Evolutionary conservation across 30 jellyfish, hydroid and myxozoan species (phyloP).

Genomic region (Chrysaora quinquecirrha): DNA sequence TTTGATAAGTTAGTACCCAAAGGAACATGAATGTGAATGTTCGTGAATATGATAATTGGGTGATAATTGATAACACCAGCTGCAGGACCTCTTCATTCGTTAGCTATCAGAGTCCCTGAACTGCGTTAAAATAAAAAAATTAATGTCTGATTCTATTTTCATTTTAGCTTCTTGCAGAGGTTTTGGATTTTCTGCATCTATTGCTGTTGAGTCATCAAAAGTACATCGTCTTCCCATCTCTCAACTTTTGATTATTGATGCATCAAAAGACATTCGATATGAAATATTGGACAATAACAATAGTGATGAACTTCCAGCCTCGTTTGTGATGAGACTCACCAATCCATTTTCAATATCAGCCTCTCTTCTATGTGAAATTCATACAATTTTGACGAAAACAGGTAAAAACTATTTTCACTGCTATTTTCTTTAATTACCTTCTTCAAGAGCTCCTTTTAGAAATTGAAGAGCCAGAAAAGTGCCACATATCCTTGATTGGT

Average conservation of each 20-base stretch:
- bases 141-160: not conserved
- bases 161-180: conserved; percentile 27
- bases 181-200: conserved; percentile 49
- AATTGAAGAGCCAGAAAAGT: too few species aligned
- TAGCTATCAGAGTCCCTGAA: too few species aligned
- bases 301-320: conserved; percentile 82
- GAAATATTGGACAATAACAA: conserved; percentile 63
- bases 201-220: conserved; percentile 70
- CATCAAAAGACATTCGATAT: conserved; percentile 18
- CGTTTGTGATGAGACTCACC: conserved; percentile 52
- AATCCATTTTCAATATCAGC: conserved; percentile 55
- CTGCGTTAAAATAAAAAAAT: too few species aligned
- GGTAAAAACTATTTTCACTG: conserved; percentile 24
- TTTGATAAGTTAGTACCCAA: too few species aligned
- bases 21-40: too few species aligned
- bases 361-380: conserved; percentile 36
- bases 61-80: too few species aligned
- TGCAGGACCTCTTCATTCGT: too few species aligned
- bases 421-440: not conserved
- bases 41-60: too few species aligned
- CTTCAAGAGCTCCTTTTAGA: too few species aligned
- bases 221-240: conserved; percentile 52
- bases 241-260: conserved; percentile 50
- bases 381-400: conserved; percentile 17
- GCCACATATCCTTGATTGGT: too few species aligned